Base-by-base conservation (phyloP, 2,113 vertebrate species). In the Lophius piscatorius region DNA sequence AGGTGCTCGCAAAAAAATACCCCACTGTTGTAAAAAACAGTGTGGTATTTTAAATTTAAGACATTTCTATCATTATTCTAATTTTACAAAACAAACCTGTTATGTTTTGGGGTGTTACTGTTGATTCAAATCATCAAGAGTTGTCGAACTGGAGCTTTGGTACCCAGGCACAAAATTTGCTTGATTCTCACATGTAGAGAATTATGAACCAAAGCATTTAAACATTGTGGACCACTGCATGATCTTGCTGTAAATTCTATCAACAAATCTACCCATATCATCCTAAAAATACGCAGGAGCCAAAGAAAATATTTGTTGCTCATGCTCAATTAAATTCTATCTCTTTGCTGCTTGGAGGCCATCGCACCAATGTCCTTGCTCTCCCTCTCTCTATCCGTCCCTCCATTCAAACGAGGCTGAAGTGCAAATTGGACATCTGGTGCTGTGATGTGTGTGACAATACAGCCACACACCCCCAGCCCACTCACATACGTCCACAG, bases 371-470 rank as follows among this genome's bases (percentile, higher is more conserved):
- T 68, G 79, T 82, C 69, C 55, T 75, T 50, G 4, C 34, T 65
- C 65, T 74, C 78, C 71, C 50, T 74, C 77, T 76, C 73, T 73
- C 78, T 74, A 73, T 80, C 80, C 31, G 57, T 84, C 73, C 78
- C 77, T 83, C 85, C 85, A 89, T 91, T 92, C 88, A 92, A 70
- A 88, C 68, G 28, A 79, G 78, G 87, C 83, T 91, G 86, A 91
- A 91, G 91, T 91, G 90, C 89, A 90, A 92, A 92, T 91, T 91
- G 88, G 90, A 92, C 90, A 92, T 92, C 90, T 92, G 91, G 88
- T 88, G 89, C 88, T 81, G 78, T 81, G 85, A 88, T 84, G 85
- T 80, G 76, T 83, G 76, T 86, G 77, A 89, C 85, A 87, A 89
- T 87, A 82, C 65, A 70, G 74, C 47, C 52, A 36, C 70, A 45